Conservation (phyloP, 2,797 vertebrate genomes). For the Tachyglossus aculeatus region DNA sequence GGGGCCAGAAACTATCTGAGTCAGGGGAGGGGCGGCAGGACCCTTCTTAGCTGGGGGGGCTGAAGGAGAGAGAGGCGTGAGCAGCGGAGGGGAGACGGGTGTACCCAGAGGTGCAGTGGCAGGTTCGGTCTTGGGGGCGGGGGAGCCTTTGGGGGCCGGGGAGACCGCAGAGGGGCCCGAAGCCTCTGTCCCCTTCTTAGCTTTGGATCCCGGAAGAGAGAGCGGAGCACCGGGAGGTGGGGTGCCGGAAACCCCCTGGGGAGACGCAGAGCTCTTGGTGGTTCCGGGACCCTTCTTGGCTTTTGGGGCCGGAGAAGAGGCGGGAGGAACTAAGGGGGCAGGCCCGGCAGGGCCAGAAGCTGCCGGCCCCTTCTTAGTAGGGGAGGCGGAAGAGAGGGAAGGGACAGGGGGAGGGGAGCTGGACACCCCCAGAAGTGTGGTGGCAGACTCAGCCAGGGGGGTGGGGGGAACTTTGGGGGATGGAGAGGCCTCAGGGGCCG, state of each 20-base stretch:
- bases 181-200: neutral
- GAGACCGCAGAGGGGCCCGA: neutral
- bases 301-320: constrained; percentile 3
- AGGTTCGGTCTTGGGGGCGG: neutral
- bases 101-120: neutral
- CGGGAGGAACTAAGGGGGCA: constrained; percentile 7
- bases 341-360: neutral
- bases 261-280: neutral
- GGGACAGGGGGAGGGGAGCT: neutral
- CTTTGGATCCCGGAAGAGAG: neutral
- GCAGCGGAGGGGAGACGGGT: neutral
- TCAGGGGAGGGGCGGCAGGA: no score
- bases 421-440: neutral
- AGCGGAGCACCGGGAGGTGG: neutral
- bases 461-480: neutral
- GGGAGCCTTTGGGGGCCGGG: neutral
- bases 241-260: neutral
- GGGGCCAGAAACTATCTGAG: neutral
- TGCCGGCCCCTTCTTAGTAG: constrained; percentile 6
- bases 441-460: neutral
- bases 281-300: constrained; percentile 12
- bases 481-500: neutral
- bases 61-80: neutral
- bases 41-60: constrained; percentile 17
- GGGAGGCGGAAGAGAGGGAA: neutral